Base-by-base conservation (phyloP, 2,113 vertebrate genomes). In the Chaenocephalus aceratus region DNA sequence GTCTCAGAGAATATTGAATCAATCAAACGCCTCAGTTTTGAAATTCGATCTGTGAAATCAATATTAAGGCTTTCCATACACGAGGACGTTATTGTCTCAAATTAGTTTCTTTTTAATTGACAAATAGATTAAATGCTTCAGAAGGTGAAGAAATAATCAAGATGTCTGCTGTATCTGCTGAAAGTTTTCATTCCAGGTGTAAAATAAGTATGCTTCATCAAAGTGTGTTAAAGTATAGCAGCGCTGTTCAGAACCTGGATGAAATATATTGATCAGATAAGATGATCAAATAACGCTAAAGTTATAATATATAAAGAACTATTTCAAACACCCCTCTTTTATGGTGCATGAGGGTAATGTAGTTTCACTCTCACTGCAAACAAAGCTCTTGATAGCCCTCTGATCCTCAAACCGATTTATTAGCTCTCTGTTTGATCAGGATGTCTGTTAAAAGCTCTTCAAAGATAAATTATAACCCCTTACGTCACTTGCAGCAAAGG, bases 391-490 rank as follows among this genome's bases (percentile, higher is more conserved):
- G 18, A 53, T 1, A 64, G 48, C n/a, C 36, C 60, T 66, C 13
- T 82, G 36, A 63, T 70, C 23, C 59, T 51, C 16, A 26, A n/a
- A 44, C 13, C 0, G 16, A 48, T 82, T 66, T 72, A 78, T 66
- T 60, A 48, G 59, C 54, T 67, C 52, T 68, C 61, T 80, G 58
- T 83, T 77, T 74, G 59, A 78, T 71, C 46, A 34, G 69, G 53
- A 60, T 59, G 63, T 79, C 54, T 78, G 63, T 78, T 67, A 79
- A 82, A 72, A 75, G 70, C n/a, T 75, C 53, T 26, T 68, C 45
- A 41, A 61, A 60, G 34, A 62, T 69, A 53, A 59, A 34, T 58
- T 73, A 41, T 10, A 62, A 59, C 15, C 57, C 45, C 61, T 49
- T 52, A 61, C 8, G 10, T 61, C 68, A 81, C 45, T 78, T 34